Base-by-base conservation (phyloP, 2,888 invertebrate species). In the Erebia palarica region DNA sequence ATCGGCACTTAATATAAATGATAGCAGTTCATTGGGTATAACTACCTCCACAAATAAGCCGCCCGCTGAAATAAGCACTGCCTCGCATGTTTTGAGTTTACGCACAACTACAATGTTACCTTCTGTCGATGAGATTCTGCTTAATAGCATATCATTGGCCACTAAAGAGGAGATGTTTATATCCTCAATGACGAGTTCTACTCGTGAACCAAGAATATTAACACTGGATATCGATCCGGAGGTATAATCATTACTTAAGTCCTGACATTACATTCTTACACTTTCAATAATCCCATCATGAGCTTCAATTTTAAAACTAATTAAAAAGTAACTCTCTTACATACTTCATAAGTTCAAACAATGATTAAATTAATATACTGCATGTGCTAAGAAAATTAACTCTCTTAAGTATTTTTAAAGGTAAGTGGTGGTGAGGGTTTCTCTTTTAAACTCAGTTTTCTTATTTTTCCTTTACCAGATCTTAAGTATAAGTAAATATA, bases 221-320 rank as follows among this genome's bases (percentile, higher is more conserved):
- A 94, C 94, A 86, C 88, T 94, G 87, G 93, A 94, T 88, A 94
- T 94, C 84, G 94, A 94, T 93, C 94, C 94, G 86, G 92, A 94
- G 94, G 95, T 95, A 94, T 94, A 90, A 85, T 86, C 77, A 87
- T 86, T 85, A 84, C 81, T 85, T 87, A 82, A 82, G 77, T 84
- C 78, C 79, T 84, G 82, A 76, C 70, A 75, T 69, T 72, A 64
- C 71, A 70, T 68, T 73, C 69, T 74, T 64, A 71, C 61, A 74
- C 60, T 73, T 68, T 63, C 51, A 69, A 57, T 67, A 61, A 68
- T 68, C 61, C 27, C 49, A 55, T 72, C 65, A 75, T 69, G 49
- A 68, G 71, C 72, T 67, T 63, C 57, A 72, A 69, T 55, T 70
- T 60, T 69, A 65, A 59, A 16, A 72, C 73, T 70, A 73, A 75